These are phyloP conservation scores for Oncorhynchus mykiss DNA, from an alignment of 2,113 vertebrate species.

Conservation along the genomic window DNA sequence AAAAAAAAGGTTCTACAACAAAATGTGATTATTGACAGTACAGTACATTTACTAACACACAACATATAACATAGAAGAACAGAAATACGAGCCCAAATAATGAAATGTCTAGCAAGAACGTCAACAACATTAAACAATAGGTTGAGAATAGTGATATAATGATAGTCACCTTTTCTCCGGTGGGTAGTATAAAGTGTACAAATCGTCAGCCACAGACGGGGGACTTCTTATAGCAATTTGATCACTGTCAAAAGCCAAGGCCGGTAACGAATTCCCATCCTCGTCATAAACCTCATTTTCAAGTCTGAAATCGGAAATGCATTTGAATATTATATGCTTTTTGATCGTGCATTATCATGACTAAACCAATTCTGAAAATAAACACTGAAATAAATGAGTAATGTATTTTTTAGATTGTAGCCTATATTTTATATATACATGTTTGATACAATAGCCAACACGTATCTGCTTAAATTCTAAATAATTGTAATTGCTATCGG, in stretches of 20 bases:
- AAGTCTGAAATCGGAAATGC: constrained; percentile 72
- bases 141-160: not conserved
- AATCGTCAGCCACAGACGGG: constrained; percentile 77
- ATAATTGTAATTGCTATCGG: too few species aligned
- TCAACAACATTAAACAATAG: constrained; percentile 17
- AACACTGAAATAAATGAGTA: too few species aligned
- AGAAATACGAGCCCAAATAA: constrained; percentile 50
- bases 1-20: constrained; percentile 23
- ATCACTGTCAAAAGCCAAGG: constrained; percentile 83
- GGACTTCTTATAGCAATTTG: constrained; percentile 80
- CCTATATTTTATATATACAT: not conserved
- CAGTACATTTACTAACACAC: constrained; percentile 47
- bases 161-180: constrained; percentile 83
- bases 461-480: too few species aligned
- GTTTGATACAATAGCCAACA: too few species aligned
- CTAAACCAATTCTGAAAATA: too few species aligned
- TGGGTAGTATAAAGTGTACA: constrained; percentile 81
- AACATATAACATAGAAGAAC: constrained; percentile 49
- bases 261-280: constrained; percentile 82
- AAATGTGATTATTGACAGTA: constrained; percentile 39
- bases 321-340: constrained; percentile 11
- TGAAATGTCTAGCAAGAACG: constrained; percentile 49
- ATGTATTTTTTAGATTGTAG: too few species aligned
- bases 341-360: not conserved
- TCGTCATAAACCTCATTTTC: constrained; percentile 88